These are phyloP conservation scores for Intellagama lesueurii DNA, from an alignment of 2,797 vertebrate genomes.

Conservation along the genomic window DNA sequence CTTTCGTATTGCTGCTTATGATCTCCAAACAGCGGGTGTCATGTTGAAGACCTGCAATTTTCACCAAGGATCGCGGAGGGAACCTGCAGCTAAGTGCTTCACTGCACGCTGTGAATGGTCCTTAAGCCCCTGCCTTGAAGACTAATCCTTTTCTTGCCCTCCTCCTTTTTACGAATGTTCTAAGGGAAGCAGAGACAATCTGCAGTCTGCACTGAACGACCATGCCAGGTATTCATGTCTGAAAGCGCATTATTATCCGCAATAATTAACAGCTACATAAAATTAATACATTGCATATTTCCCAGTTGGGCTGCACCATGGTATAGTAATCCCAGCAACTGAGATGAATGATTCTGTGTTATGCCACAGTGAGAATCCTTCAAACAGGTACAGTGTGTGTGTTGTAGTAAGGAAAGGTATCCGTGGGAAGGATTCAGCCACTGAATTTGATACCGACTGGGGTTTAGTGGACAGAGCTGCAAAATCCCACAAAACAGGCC, in stretches of 20 bases:
- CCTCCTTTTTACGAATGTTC: constrained; percentile 6
- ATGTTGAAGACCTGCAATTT: constrained; percentile 40
- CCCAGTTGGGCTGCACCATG: background rate
- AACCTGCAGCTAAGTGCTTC: constrained; percentile 38
- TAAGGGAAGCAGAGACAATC: constrained; percentile 4
- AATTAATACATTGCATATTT: constrained; percentile 19
- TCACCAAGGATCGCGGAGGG: background rate
- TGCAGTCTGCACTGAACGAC: background rate
- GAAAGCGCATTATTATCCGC: background rate
- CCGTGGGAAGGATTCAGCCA: background rate
- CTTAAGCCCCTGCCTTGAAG: constrained; percentile 30
- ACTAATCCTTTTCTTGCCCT: constrained; percentile 26
- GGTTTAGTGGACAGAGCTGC: background rate
- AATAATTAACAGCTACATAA: background rate
- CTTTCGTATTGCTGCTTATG: constrained; percentile 26
- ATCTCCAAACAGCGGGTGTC: background rate
- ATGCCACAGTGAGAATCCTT: background rate
- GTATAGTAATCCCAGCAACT: background rate
- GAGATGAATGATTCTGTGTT: background rate
- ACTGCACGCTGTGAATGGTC: constrained; percentile 6
- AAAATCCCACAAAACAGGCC: background rate
- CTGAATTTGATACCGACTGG: background rate
- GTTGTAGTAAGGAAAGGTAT: background rate
- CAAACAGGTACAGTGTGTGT: background rate
- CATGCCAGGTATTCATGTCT: background rate